Evolutionary conservation across 2,113 vertebrate species (phyloP).

Genomic region (Gobiocypris rarus): DNA sequence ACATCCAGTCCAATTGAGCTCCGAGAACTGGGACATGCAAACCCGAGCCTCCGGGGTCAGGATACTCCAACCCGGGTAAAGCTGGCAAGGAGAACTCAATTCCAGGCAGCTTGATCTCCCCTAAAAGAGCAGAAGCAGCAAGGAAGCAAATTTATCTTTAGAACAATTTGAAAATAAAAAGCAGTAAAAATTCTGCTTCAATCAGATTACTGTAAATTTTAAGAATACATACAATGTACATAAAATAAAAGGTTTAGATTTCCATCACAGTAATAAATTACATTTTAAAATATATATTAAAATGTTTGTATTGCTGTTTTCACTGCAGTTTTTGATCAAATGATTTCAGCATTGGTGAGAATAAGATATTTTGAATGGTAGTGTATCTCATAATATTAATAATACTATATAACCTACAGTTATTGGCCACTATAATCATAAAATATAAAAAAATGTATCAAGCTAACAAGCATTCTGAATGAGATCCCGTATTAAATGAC

Average conservation of each 20-base stretch:
- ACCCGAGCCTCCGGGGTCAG: constrained; percentile 84
- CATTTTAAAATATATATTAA: neutral
- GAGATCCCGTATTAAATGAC: neutral
- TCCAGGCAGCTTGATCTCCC: constrained; percentile 76
- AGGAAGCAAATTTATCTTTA: too few relatives aligned
- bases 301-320: neutral
- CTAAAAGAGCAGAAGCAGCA: constrained; percentile 62
- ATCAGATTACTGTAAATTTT: neutral
- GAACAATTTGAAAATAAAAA: too few relatives aligned
- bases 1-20: constrained; percentile 73
- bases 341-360: neutral
- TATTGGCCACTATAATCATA: neutral
- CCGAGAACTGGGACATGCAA: constrained; percentile 86
- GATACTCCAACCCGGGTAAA: constrained; percentile 86
- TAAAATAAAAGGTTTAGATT: too few relatives aligned
- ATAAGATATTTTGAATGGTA: neutral
- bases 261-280: neutral
- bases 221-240: too few relatives aligned
- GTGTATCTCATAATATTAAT: neutral
- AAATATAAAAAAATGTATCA: neutral
- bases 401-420: neutral
- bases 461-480: neutral
- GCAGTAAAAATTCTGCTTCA: neutral
- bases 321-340: neutral
- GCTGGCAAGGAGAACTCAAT: constrained; percentile 77